Evolutionary conservation across 2,113 vertebrate species (phyloP), one percentile per base, ranked within the genome.

Genomic region (Symphodus melops): DNA sequence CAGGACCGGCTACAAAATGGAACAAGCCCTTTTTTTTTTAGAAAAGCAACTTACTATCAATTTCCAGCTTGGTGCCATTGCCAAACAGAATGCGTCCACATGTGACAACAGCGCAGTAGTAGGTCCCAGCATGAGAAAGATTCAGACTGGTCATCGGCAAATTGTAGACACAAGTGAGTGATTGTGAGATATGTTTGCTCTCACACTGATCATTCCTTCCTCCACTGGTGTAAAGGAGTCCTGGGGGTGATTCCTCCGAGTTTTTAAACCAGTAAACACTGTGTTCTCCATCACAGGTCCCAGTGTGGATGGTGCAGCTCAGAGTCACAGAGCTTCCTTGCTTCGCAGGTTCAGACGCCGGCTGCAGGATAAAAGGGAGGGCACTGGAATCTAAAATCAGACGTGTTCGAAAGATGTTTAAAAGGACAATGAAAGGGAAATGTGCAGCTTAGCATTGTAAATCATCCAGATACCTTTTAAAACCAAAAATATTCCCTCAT

Each of bases 261-360:
- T 63, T 5, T 49, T 13, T 84, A 42, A 89, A 77, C 88, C 88
- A 90, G 78, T 88, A 86, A 42, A 92, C 84, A 37, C 57, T 74
- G 57, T 85, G 69, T 57, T 82, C 55, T 82, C 46, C 83, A 16
- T 60, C 61, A 83, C 83, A 82, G 41, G 10, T 77, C 61, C 74
- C 49, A 58, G 67, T 69, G 9, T 77, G 37, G 23, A 90, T 57
- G 28, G 59, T 81, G 72, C 86, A 90, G 39, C 68, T 57, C 61
- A 91, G 73, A 76, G 57, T 81, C 49, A 69, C 78, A n/a, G 83
- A 75, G 21, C 42, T 75, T 88, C 77, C 86, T 49, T 54, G 69
- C 41, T 84, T 66, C 56, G 77, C 19, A 39, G 8, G 33, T 7
- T 77, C 42, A 53, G 52, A 60, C 3, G 17, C 20, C 10, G 70